Percentiles rank a stretch among this genome's conserved stretches.
Conservation (phyloP, 1,140 invertebrate genomes). For the Diprion similis region DNA sequence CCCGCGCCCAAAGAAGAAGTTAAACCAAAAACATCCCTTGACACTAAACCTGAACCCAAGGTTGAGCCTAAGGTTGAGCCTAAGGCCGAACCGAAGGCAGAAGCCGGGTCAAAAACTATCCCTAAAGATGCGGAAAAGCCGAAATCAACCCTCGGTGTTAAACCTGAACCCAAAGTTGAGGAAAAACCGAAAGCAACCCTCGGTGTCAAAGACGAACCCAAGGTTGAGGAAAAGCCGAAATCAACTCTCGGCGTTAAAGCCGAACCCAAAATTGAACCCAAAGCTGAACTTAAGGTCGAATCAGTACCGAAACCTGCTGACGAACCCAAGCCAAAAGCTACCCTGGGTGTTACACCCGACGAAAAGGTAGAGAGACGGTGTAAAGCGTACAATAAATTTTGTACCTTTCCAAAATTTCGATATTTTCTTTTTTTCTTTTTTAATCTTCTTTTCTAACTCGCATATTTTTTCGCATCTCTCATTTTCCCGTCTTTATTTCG, state of each 20-base stretch:
- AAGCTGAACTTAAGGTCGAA: conserved; percentile 16
- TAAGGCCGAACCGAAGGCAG: conserved; percentile 57
- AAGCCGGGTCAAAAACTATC: conserved; percentile 52
- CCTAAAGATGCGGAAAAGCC: conserved; percentile 38
- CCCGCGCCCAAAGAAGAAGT: conserved; percentile 41
- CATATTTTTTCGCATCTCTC: not conserved
- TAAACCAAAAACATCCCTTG: conserved; percentile 24
- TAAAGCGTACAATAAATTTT: conserved; percentile 7
- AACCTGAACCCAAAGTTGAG: too few relatives aligned
- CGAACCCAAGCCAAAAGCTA: conserved; percentile 41
- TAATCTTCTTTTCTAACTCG: not conserved
- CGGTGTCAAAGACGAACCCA: conserved; percentile 26
- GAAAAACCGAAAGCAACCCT: conserved; percentile 21
- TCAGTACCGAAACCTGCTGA: conserved; percentile 31
- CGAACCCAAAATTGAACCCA: not conserved
- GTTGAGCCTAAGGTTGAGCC: conserved; percentile 56
- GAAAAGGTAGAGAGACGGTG: conserved; percentile 44
- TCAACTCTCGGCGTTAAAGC: conserved; percentile 23
- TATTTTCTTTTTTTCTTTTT: not conserved
- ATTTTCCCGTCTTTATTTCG: too few relatives aligned
- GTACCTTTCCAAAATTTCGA: not conserved
- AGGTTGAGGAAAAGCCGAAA: conserved; percentile 27
- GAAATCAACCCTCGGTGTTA: conserved; percentile 16
- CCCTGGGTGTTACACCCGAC: conserved; percentile 34
- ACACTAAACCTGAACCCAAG: conserved; percentile 22